These are phyloP conservation scores for Condylostylus longicornis DNA, from an alignment of 1,140 invertebrate species.

Conservation along the genomic window DNA sequence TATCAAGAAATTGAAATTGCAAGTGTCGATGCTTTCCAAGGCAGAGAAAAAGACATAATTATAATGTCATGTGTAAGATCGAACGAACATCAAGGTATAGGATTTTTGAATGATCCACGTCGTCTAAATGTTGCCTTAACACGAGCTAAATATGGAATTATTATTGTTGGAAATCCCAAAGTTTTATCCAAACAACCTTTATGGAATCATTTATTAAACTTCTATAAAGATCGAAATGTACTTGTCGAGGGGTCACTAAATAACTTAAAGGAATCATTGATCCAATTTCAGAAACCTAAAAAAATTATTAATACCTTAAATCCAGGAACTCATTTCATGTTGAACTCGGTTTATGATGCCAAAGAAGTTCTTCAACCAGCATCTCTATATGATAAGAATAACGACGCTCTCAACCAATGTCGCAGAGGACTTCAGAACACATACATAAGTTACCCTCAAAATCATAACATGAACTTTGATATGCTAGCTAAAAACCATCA, in stretches of 20 bases:
- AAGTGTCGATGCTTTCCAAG: slow-evolving; percentile 96
- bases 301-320: slow-evolving; percentile 87
- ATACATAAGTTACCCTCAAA: slow-evolving; percentile 25
- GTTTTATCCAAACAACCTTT: slow-evolving; percentile 94
- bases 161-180: slow-evolving; percentile 98
- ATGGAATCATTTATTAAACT: slow-evolving; percentile 95
- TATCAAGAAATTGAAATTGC: slow-evolving; percentile 99
- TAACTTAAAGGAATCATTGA: slow-evolving; percentile 91
- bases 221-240: slow-evolving; percentile 96
- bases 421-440: too few relatives aligned
- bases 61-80: slow-evolving; percentile 95
- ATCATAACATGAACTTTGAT: slow-evolving; percentile 37
- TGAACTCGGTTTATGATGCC: slow-evolving; percentile 84
- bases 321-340: slow-evolving; percentile 94
- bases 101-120: slow-evolving; percentile 95
- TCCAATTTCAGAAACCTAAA: slow-evolving; percentile 95
- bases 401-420: too few relatives aligned
- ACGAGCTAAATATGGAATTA: slow-evolving; percentile 92
- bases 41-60: slow-evolving; percentile 97
- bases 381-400: slow-evolving; percentile 60
- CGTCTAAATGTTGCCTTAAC: slow-evolving; percentile 96
- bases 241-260: slow-evolving; percentile 95
- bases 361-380: slow-evolving; percentile 79
- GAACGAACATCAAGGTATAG: slow-evolving; percentile 84
- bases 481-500: slow-evolving; percentile 58